Evolutionary conservation across 2,797 vertebrate species (phyloP), one percentile per base, ranked within the genome.

Genomic region (Oreortyx pictus): DNA sequence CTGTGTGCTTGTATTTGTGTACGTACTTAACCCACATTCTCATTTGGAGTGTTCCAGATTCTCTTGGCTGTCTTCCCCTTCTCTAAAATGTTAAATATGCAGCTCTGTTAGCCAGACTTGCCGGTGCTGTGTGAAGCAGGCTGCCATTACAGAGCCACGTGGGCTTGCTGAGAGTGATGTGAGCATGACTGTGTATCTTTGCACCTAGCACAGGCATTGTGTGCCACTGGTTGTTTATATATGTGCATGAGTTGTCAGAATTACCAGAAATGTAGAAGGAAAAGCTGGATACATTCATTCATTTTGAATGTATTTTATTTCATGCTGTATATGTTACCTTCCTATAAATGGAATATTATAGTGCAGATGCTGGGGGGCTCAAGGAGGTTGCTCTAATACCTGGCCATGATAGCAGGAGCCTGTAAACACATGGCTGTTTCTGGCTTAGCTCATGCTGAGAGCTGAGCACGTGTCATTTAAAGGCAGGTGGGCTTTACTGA

Each of bases 221-320:
- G 2, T 66, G 65, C 17, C 7, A 0, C 8, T 50, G 17, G 33
- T 54, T 37, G 8, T 16, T 60, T 46, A 4, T 17, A 12, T 16
- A 17, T 1, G 1, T 0, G 1, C 47, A 29, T 47, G 35, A 37
- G 10, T 11, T 46, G 61, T 27, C 57, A 5, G 10, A 25, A 22
- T 43, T 27, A 37, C 43, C 10, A 27, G 44, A 44, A 54, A 57
- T 46, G 43, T 39, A 25, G 10, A 72, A 82, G 44, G 29, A 61
- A 61, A 60, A 85, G 31, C 18, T 49, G 20, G 27, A 9, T 23
- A n/a, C n/a, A n/a, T n/a, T n/a, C n/a, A n/a, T n/a, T n/a, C 60
- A 18, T 54, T 46, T 64, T n/a, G 39, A 13, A 19, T 52, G 15
- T 62, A 8, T 49, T 11, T 65, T 56, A 13, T 66, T 72, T 86